Base-by-base conservation (phyloP, 2,888 invertebrate genomes). In the Leptopterna dolabrata region DNA sequence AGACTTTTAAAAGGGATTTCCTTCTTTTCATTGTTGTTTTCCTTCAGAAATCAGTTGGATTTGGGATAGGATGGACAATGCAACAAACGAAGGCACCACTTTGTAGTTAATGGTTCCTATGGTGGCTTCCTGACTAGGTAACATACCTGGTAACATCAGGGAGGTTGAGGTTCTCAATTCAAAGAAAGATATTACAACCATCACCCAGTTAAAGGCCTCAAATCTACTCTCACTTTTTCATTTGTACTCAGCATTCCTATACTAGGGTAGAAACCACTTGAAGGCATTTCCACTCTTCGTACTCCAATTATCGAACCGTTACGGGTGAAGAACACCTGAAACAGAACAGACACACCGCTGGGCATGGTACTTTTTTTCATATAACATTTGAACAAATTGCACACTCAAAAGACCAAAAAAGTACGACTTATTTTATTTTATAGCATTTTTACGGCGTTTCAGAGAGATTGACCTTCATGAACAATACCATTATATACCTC, bases 201-300 rank as follows among this genome's bases (percentile, higher is more conserved):
- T 89, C 86, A 93, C 89, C 93, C 93, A 24, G 93, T 92, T 41
- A 93, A 90, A 11, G 93, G 93, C 89, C 92, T 91, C 24, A 93
- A 91, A 90, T 93, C 93, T 24, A 93, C 93, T 88, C 92, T 91
- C 9, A 93, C 93, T 89, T 92, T 92, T 90, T 93, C 93, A 89
- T 92, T 92, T 89, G 91, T 91, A 91, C 93, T 93, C 88, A 93
- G 90, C 93, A 93, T 93, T 88, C 93, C 93, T 19, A 93, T 91
- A 9, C 93, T 93, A 0, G 93, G 93, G 89, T 91, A 93, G 90
- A 93, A 93, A 1, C 93, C 93, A 78, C 93, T 93, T 89, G 92
- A 92, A 9, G 93, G 93, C 88, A 93, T 92, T 82, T 91, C 90
- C n/a, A 93, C 92, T 89, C 92, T 92, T 88, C 92, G 92, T 73